Conservation (phyloP, 1,140 invertebrate species). For the Lordiphosa collinella region DNA sequence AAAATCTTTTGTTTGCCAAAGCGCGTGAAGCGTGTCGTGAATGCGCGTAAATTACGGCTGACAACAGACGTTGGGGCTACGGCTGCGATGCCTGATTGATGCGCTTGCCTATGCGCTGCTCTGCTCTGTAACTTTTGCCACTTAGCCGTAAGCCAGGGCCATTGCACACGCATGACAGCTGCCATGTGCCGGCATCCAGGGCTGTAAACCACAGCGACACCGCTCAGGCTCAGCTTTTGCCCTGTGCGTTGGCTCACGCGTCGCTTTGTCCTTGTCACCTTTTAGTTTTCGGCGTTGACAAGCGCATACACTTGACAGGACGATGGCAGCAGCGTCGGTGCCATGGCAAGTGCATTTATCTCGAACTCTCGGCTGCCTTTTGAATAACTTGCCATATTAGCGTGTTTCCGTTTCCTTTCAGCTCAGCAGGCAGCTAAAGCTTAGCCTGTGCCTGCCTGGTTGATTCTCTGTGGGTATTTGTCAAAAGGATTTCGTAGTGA, state of each 20-base stretch:
- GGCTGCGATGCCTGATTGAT: conserved; percentile 55
- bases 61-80: conserved; percentile 31
- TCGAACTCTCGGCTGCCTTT: conserved; percentile 61
- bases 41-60: conserved; percentile 70
- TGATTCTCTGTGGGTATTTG: conserved; percentile 63
- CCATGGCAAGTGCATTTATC: conserved; percentile 63
- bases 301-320: conserved; percentile 62
- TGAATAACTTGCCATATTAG: conserved; percentile 77
- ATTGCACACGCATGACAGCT: conserved; percentile 65
- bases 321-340: conserved; percentile 8
- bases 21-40: conserved; percentile 31
- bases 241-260: conserved; percentile 2
- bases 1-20: conserved; percentile 63
- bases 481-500: conserved; percentile 73
- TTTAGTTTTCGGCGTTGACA: conserved; percentile 75
- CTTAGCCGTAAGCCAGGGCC: conserved; percentile 39
- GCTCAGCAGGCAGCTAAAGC: conserved; percentile 28
- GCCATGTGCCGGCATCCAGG: conserved; percentile 47
- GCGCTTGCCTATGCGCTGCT: conserved; percentile 37
- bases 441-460: conserved; percentile 10
- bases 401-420: conserved; percentile 50
- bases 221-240: conserved; percentile 1
- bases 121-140: conserved; percentile 59
- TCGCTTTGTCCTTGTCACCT: conserved; percentile 72
- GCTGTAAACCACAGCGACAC: conserved; percentile 3